phyloP scores from a whole-genome alignment of 2,888 invertebrate species.

The Pecten maximus region DNA sequence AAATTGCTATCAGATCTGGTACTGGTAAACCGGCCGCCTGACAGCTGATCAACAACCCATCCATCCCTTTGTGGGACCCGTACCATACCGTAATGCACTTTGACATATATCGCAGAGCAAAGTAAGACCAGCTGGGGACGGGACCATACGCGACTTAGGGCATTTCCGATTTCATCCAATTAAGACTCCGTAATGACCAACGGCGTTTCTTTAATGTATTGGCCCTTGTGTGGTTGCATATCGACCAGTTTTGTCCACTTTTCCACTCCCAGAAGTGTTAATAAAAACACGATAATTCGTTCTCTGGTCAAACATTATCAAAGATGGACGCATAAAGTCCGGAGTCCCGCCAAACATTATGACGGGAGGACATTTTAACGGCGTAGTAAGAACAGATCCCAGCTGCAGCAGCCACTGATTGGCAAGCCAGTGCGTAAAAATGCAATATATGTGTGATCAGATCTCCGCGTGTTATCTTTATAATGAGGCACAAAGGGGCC shows the following conservation, averaged over 20 bases:
- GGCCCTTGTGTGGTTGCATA: background rate
- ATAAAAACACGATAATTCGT: background rate
- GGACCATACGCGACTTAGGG: background rate
- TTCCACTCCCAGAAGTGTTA: background rate
- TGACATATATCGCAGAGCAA: conserved; percentile 1
- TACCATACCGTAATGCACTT: background rate
- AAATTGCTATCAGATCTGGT: background rate
- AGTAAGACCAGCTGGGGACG: background rate
- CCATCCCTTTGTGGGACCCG: background rate
- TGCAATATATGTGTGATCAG: background rate
- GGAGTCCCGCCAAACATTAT: background rate
- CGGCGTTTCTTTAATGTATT: background rate
- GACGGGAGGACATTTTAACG: background rate
- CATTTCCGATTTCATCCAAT: conserved; percentile 20
- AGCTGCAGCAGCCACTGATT: background rate
- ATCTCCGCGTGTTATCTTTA: background rate
- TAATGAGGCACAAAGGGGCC: background rate
- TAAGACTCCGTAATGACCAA: background rate
- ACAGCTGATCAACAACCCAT: background rate
- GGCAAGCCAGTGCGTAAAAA: background rate
- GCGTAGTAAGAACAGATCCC: background rate
- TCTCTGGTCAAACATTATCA: conserved; percentile 21
- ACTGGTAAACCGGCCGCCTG: background rate
- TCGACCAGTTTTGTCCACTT: background rate
- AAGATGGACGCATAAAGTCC: background rate